These are phyloP conservation scores for Sterna hirundo DNA, from an alignment of 2,113 vertebrate species.

Conservation along the genomic window DNA sequence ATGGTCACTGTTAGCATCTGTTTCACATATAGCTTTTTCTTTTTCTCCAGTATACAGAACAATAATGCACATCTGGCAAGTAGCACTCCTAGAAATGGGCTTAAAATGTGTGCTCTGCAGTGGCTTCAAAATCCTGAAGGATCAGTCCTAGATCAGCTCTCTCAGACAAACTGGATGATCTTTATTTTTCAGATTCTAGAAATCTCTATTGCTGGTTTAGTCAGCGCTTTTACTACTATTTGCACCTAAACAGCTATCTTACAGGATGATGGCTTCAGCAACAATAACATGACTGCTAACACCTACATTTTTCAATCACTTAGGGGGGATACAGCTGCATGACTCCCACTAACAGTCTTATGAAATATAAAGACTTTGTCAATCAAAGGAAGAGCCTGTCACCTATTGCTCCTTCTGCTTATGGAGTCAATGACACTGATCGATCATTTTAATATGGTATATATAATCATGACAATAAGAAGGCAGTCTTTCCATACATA, in stretches of 20 bases:
- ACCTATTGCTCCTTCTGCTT: constrained; percentile 10
- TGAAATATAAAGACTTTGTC: constrained; percentile 14
- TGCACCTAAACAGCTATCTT: constrained; percentile 5
- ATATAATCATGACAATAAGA: neutral
- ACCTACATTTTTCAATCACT: neutral
- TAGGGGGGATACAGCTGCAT: neutral
- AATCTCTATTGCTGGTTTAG: neutral
- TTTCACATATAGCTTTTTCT: neutral
- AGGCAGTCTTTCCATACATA: neutral
- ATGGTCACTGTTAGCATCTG: neutral
- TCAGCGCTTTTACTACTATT: constrained; percentile 27
- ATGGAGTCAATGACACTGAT: constrained; percentile 12
- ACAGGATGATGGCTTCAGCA: neutral
- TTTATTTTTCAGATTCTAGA: constrained; percentile 3
- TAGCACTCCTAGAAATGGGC: neutral
- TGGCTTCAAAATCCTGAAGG: neutral
- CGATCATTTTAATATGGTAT: neutral
- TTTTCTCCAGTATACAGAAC: neutral
- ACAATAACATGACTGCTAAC: constrained; percentile 2
- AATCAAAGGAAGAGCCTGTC: neutral
- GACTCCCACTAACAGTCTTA: neutral
- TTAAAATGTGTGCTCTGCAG: neutral
- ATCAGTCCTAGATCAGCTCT: neutral
- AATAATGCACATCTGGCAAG: neutral
- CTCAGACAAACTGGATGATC: neutral